Conservation (phyloP, 2,888 invertebrate species). For the Serripes groenlandicus region DNA sequence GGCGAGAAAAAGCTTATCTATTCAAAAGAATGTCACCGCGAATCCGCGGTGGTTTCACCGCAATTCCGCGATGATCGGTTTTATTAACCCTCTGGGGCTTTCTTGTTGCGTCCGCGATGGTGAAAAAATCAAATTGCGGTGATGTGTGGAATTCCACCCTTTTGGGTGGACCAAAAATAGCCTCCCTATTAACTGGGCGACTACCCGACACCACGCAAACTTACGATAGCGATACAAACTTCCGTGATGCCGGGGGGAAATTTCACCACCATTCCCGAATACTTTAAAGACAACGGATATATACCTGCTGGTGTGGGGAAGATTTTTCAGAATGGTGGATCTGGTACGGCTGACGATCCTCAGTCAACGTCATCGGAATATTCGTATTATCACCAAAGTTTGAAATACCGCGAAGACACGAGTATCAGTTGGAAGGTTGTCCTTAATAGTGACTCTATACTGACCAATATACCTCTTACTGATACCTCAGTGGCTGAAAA, state of each 20-base stretch:
- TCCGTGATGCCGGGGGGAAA: constrained; percentile 1
- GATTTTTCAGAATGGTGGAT: constrained; percentile 3
- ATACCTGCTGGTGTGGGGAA: neutral
- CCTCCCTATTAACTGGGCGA: neutral
- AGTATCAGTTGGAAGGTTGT: neutral
- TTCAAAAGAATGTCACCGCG: too few relatives aligned
- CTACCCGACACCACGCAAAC: neutral
- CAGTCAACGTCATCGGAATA: neutral
- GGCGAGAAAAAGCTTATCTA: too few relatives aligned
- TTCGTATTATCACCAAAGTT: neutral
- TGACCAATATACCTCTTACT: neutral
- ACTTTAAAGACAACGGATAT: constrained; percentile 4
- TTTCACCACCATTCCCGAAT: constrained; percentile 14
- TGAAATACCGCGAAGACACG: neutral
- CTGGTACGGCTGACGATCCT: neutral
- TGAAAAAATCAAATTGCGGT: too few relatives aligned
- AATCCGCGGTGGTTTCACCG: too few relatives aligned
- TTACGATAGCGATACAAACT: neutral
- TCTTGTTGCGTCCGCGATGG: too few relatives aligned
- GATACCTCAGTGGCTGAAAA: neutral
- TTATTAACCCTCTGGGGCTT: too few relatives aligned
- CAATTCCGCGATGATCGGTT: too few relatives aligned
- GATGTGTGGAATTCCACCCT: too few relatives aligned
- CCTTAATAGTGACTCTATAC: neutral
- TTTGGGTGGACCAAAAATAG: neutral